Evolutionary conservation across 1,140 invertebrate species (phyloP), one percentile per base, ranked within the genome.

Genomic region (Ceratosolen solmsi): DNA sequence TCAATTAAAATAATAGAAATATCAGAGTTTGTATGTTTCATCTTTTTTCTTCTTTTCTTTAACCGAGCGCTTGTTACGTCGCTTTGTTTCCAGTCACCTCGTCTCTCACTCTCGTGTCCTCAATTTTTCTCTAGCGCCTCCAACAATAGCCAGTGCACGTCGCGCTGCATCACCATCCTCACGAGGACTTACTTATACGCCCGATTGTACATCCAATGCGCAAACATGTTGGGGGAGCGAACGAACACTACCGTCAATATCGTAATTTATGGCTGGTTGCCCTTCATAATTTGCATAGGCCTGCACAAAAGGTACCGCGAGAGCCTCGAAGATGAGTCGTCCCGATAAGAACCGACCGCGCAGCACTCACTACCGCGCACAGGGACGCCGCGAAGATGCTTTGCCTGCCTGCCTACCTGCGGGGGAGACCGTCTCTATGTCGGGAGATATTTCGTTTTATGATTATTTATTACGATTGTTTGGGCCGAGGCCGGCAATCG

Each of bases 231-330:
- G 63, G 33, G 20, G 41, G n/a, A 25, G 72, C 60, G 49, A 3
- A 2, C 25, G 20, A 76, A 83, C 78, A 80, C 82, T 84, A 86
- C 82, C 85, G 87, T 89, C 87, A 88, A 88, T 89, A 89, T 86
- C 85, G 86, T 88, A 86, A 89, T 89, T 89, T 89, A 89, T 89
- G 84, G 83, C 72, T 82, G 78, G 83, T 81, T 84, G 84, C 84
- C 82, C 85, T 86, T 86, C 85, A 86, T 87, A 87, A 89, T 89
- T 89, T 89, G 88, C 87, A 89, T 89, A 88, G 86, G 84, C 85
- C 83, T 33, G 65, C 49, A 88, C 87, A 88, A 89, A 89, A 89
- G 87, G 86, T 82, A 88, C 87, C 88, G 87, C 88, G 76, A 65
- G 60, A 36, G 20, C 11, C 87, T 86, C 85, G 71, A 82, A 87